These are phyloP conservation scores for Invenusta paracnida DNA, from an alignment of 2,888 invertebrate genomes.

Conservation along the genomic window DNA sequence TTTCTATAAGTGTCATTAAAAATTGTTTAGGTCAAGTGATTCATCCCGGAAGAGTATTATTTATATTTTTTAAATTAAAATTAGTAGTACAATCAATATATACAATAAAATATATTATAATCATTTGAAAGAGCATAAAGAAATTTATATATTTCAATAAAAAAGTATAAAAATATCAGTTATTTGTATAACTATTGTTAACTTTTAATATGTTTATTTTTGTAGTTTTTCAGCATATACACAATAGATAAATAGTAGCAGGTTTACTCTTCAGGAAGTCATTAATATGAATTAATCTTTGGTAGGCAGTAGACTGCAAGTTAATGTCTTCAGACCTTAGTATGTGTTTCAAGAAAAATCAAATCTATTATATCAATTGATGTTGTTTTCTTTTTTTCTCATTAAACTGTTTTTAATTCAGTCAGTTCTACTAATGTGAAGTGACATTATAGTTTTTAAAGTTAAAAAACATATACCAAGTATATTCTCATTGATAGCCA, in stretches of 20 bases:
- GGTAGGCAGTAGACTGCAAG: not conserved
- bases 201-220: too few species aligned
- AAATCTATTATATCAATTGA: not conserved
- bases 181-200: too few species aligned
- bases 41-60: too few species aligned
- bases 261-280: not conserved
- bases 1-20: too few species aligned
- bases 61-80: too few species aligned
- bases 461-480: not conserved
- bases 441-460: not conserved
- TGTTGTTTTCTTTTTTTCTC: not conserved
- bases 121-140: too few species aligned
- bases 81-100: too few species aligned
- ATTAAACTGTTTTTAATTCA: not conserved
- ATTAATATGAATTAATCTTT: constrained; percentile 5
- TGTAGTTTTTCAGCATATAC: too few species aligned
- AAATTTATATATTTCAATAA: too few species aligned
- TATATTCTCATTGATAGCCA: not conserved
- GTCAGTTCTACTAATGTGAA: not conserved
- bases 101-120: too few species aligned
- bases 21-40: too few species aligned
- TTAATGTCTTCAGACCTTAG: not conserved
- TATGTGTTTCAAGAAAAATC: not conserved
- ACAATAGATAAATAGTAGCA: constrained; percentile 55
- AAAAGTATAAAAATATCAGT: too few species aligned